phyloP scores from a whole-genome alignment of 1,140 invertebrate species.

The Plectus sambesii region DNA sequence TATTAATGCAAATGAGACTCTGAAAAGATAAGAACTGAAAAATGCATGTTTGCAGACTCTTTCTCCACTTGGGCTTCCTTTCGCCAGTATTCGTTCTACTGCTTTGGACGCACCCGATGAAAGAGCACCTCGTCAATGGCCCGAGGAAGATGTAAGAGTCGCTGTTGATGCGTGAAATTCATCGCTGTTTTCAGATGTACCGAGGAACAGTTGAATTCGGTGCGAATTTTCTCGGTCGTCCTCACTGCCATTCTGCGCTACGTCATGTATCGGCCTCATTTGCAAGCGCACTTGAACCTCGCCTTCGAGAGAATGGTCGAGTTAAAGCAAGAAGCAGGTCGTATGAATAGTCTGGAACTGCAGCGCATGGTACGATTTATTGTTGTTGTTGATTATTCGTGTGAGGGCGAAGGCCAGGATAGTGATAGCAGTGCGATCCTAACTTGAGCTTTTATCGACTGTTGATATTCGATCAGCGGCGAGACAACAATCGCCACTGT shows the following conservation, averaged over 20 bases:
- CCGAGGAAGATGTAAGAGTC: slow-evolving; percentile 6
- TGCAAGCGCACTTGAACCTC: slow-evolving; percentile 4
- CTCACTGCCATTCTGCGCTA: not conserved
- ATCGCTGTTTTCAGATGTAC: too few relatives aligned
- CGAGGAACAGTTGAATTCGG: slow-evolving; percentile 6
- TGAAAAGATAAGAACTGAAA: too few relatives aligned
- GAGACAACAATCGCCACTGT: too few relatives aligned
- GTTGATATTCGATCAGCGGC: too few relatives aligned
- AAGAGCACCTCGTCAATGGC: slow-evolving; percentile 1
- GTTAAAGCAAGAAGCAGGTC: not conserved
- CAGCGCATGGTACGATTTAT: slow-evolving; percentile 8
- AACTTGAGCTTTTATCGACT: too few relatives aligned
- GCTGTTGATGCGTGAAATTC: too few relatives aligned
- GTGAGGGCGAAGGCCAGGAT: too few relatives aligned
- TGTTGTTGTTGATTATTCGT: too few relatives aligned
- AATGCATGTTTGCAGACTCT: not conserved
- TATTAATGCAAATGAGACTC: too few relatives aligned
- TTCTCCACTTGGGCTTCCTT: slow-evolving; percentile 8
- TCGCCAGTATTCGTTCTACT: not conserved
- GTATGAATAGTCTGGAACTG: slow-evolving; percentile 8
- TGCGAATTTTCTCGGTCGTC: slow-evolving; percentile 3
- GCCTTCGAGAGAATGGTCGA: not conserved
- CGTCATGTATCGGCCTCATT: not conserved
- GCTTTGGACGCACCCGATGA: slow-evolving; percentile 1
- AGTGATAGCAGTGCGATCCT: too few relatives aligned